phyloP scores from a whole-genome alignment of 2,888 invertebrate species.

The Macropis europaea region DNA sequence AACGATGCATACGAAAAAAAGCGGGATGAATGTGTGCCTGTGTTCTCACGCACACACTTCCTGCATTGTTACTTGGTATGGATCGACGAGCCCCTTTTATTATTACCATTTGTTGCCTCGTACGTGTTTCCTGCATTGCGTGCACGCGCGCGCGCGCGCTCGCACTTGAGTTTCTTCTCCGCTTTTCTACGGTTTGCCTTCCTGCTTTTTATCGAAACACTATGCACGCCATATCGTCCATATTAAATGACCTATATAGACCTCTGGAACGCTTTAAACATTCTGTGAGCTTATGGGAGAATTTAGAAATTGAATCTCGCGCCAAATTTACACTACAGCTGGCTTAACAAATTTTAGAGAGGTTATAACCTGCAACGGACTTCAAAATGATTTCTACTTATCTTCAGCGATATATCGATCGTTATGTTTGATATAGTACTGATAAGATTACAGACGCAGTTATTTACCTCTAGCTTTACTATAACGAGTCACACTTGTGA shows the following conservation, averaged over 20 bases:
- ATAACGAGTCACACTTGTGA: too few relatives aligned
- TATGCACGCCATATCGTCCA: constrained; percentile 31
- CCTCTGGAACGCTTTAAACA: constrained; percentile 16
- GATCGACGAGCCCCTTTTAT: constrained; percentile 68
- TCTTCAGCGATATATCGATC: too few relatives aligned
- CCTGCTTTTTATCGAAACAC: constrained; percentile 21
- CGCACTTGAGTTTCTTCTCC: constrained; percentile 24
- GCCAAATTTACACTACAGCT: too few relatives aligned
- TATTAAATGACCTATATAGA: constrained; percentile 49
- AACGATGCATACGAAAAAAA: too few relatives aligned
- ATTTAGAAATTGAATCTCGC: too few relatives aligned
- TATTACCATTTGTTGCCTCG: constrained; percentile 70
- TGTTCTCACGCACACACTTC: constrained; percentile 54
- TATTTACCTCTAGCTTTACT: too few relatives aligned
- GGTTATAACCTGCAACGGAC: too few relatives aligned
- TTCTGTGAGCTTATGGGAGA: too few relatives aligned
- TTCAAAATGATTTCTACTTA: too few relatives aligned
- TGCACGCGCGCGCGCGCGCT: constrained; percentile 52
- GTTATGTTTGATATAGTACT: too few relatives aligned
- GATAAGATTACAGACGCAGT: too few relatives aligned
- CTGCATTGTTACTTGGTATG: constrained; percentile 65
- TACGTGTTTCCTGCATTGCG: constrained; percentile 70
- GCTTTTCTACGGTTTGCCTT: constrained; percentile 30
- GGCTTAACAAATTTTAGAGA: too few relatives aligned
- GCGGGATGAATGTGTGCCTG: constrained; percentile 22